Evolutionary conservation across 1,140 invertebrate species (phyloP).

Genomic region (Drosophila biarmipes): DNA sequence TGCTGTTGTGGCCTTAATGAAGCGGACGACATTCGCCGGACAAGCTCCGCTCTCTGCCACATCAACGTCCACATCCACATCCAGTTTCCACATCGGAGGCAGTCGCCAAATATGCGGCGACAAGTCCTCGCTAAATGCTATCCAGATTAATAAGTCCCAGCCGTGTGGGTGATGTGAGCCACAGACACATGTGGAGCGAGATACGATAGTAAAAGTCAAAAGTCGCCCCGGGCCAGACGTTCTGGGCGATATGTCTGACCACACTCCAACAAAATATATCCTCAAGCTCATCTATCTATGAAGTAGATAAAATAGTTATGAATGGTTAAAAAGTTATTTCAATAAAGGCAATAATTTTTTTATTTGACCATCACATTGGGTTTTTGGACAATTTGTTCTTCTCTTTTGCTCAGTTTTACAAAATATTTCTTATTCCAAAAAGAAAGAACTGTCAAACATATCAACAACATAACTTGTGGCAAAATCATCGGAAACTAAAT

Average conservation of each 20-base stretch:
- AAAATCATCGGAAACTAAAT: too few species aligned
- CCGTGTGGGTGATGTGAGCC: constrained; percentile 48
- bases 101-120: constrained; percentile 64
- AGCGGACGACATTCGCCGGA: constrained; percentile 66
- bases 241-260: constrained; percentile 21
- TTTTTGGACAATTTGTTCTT: too few species aligned
- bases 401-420: too few species aligned
- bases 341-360: too few species aligned
- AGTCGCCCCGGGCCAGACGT: constrained; percentile 47
- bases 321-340: too few species aligned
- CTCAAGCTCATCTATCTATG: neutral
- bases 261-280: neutral
- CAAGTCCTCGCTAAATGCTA: constrained; percentile 74
- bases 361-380: too few species aligned
- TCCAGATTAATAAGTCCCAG: constrained; percentile 70
- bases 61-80: neutral
- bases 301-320: too few species aligned
- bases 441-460: too few species aligned
- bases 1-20: constrained; percentile 68
- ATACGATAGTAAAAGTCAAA: constrained; percentile 74
- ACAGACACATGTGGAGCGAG: constrained; percentile 22
- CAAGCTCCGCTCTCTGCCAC: constrained; percentile 13
- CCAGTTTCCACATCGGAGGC: constrained; percentile 39
- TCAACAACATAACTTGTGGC: too few species aligned
- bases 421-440: too few species aligned